Percentiles rank a stretch among this genome's conserved stretches.
Conservation (phyloP, 2,888 invertebrate species). For the Leuctra nigra region DNA sequence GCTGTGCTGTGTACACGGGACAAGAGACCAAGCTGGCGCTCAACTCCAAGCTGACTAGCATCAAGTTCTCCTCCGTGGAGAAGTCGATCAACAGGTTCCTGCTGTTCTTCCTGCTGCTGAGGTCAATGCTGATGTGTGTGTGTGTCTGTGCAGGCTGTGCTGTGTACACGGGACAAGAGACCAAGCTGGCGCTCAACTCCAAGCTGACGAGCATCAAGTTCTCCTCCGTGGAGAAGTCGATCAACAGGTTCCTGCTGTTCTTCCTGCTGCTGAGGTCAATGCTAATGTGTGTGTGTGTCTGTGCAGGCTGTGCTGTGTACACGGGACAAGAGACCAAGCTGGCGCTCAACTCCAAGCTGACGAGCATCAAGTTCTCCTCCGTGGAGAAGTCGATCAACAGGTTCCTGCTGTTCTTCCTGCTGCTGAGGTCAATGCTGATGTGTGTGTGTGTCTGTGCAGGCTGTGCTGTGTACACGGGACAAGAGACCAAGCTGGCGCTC, state of each 20-base stretch:
- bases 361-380: slow-evolving; percentile 63
- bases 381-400: slow-evolving; percentile 62
- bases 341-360: slow-evolving; percentile 70
- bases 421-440: slow-evolving; percentile 38
- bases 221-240: slow-evolving; percentile 54
- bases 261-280: slow-evolving; percentile 57
- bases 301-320: slow-evolving; percentile 70
- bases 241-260: slow-evolving; percentile 64
- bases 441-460: slow-evolving; percentile 43
- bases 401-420: slow-evolving; percentile 61
- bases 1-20: slow-evolving; percentile 78
- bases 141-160: slow-evolving; percentile 56
- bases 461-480: slow-evolving; percentile 76
- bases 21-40: slow-evolving; percentile 75
- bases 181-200: slow-evolving; percentile 76
- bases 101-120: slow-evolving; percentile 57
- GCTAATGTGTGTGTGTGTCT: neutral
- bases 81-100: slow-evolving; percentile 66
- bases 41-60: slow-evolving; percentile 66
- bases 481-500: slow-evolving; percentile 73
- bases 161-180: slow-evolving; percentile 75
- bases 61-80: slow-evolving; percentile 62
- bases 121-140: neutral
- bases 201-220: slow-evolving; percentile 67
- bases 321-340: slow-evolving; percentile 79